Percentiles rank a stretch among this genome's conserved stretches.
phyloP scores from a whole-genome alignment of 1,140 invertebrate genomes.

The Drosophila punjabiensis region DNA sequence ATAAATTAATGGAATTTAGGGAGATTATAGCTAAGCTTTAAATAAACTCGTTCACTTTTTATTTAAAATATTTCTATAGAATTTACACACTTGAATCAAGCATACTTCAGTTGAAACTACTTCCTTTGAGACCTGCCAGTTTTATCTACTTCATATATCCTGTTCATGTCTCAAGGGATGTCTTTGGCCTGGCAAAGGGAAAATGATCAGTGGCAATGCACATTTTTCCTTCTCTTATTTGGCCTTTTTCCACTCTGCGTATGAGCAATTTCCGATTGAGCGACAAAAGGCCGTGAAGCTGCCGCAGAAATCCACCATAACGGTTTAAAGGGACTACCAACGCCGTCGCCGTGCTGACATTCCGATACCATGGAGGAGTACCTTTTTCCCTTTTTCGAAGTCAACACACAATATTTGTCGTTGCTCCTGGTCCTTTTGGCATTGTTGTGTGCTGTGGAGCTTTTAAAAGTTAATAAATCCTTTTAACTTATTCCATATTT shows the following conservation, averaged over 20 bases:
- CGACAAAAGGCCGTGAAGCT: slow-evolving; percentile 32
- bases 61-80: too few species aligned
- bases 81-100: too few species aligned
- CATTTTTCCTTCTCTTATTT: slow-evolving; percentile 11
- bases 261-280: slow-evolving; percentile 37
- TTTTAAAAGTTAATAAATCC: slow-evolving; percentile 84
- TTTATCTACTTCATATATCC: not conserved
- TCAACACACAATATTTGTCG: slow-evolving; percentile 43
- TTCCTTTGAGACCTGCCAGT: not conserved
- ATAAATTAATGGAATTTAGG: too few species aligned
- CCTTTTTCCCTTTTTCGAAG: slow-evolving; percentile 45
- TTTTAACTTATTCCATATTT: slow-evolving; percentile 83
- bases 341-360: slow-evolving; percentile 15
- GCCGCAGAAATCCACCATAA: slow-evolving; percentile 20
- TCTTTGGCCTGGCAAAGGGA: not conserved
- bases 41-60: too few species aligned
- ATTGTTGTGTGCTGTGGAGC: slow-evolving; percentile 72
- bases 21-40: too few species aligned
- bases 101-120: not conserved
- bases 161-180: not conserved
- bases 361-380: slow-evolving; percentile 11
- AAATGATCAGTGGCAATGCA: not conserved
- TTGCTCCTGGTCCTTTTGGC: slow-evolving; percentile 56
- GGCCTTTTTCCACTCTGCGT: slow-evolving; percentile 9
- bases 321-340: slow-evolving; percentile 25